Evolutionary conservation across 1,140 invertebrate species (phyloP), one percentile per base, ranked within the genome.

Genomic region (Lutraria rhynchaena): DNA sequence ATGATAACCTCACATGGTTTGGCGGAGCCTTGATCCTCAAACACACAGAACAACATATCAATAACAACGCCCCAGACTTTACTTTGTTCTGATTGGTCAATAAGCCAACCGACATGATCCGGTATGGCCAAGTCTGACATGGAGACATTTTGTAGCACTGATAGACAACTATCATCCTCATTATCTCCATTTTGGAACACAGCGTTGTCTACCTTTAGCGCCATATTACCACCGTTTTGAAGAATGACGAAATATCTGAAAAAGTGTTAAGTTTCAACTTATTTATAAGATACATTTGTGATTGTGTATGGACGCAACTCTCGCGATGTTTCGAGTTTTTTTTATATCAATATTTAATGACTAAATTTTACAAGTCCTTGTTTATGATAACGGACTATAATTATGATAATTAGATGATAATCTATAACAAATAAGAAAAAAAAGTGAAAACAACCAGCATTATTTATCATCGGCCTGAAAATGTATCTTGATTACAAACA

Each of bases 21-120:
- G 37, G 86, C 83, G 0, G 89, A 75, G 29, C 75, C 53, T 13
- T 87, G 73, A 15, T 55, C 74, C 31, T 90, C 87, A 81, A 88
- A 90, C 2, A 88, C 81, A 83, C 89, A 89, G 27, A 90, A 87
- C 35, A 87, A 41, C 84, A 87, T 89, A 37, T 89, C 88, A 41
- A 85, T 82, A 29, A 90, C 75, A 19, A 87, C 83, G 63, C 87
- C 86, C 88, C 88, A 90, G 11, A 87, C 83, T 61, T 81, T 82
- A 35, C 55, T 77, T 17, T 86, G 82, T 49, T 83, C 81, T 31
- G 85, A 71, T 61, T 88, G 86, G 71, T 89, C 86, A 51, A 83
- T 73, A 9, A 89, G 78, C 88, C 87, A 89, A 0, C 88, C 89
- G 9, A 84, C 37, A 1, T 81, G 67, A 57, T 90, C 89, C 5